Evolutionary conservation across 2,113 vertebrate species (phyloP), one percentile per base, ranked within the genome.

Genomic region (Hyperoodon ampullatus): DNA sequence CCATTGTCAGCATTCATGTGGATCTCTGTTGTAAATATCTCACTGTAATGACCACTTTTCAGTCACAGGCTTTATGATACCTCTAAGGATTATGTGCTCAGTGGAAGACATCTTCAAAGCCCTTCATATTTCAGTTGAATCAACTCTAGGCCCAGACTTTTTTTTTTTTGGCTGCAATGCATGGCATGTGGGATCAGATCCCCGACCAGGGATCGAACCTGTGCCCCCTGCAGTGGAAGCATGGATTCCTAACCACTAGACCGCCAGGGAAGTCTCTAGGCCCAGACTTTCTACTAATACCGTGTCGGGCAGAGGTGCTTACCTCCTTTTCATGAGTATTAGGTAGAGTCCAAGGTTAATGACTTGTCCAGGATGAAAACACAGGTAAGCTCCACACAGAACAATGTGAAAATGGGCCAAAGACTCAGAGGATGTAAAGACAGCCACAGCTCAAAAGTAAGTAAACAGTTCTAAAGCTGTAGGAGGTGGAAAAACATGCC

Each of bases 311-410:
- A 5, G 9, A 30, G 18, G 60, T 77, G 16, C 35, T 92, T 65
- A 55, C 53, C 30, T 72, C 68, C 58, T 91, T 83, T 89, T 81
- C 87, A 81, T 66, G 39, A 88, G 35, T 53, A 78, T 39, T 84
- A 92, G 65, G 21, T 61, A 21, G 84, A 85, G 35, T 65, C 84
- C 70, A 82, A 87, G 42, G n/a, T 86, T 77, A 84, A 23, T 83
- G 81, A 93, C n/a, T 74, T 86, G 61, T 61, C 42, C 50, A 77
- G 44, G 39, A 58, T 93, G 77, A 68, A 90, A 88, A 95, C 21
- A 53, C 63, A 88, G 75, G 66, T 12, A 42, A 90, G 50, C 42
- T 33, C 72, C 68, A 58, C 30, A 21, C 58, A 90, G 78, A 68
- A 72, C 30, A 77, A 16, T 53, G 42, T 89, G 81, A 71, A 83